Conservation (phyloP, 2,797 vertebrate species). For the Florisuga fusca region DNA sequence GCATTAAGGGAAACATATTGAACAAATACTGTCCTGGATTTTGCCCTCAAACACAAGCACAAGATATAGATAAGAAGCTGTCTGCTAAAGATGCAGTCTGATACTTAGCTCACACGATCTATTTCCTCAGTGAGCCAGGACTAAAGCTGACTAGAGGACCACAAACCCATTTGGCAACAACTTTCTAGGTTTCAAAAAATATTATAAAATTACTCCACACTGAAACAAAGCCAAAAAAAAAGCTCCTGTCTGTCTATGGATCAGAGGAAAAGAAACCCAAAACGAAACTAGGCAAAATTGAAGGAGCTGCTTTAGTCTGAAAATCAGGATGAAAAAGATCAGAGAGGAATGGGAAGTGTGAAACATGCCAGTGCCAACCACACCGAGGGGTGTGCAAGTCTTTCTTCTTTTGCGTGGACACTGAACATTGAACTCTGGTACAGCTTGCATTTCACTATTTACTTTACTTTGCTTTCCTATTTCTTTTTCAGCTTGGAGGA, state of each 20-base stretch:
- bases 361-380: neutral
- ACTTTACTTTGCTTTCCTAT: neutral
- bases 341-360: neutral
- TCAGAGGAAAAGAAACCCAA: neutral
- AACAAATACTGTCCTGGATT: slow-evolving; percentile 26
- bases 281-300: neutral
- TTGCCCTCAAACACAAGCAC: neutral
- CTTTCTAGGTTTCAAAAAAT: neutral
- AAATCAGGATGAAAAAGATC: neutral
- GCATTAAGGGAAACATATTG: slow-evolving; percentile 19
- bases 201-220: neutral
- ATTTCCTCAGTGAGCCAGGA: neutral
- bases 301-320: neutral
- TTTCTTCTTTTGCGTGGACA: neutral
- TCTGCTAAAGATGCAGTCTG: slow-evolving; percentile 12
- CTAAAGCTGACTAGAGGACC: neutral
- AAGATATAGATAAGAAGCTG: neutral
- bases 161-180: neutral
- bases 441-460: neutral
- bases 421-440: neutral
- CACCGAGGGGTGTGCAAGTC: no score
- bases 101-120: slow-evolving; percentile 19
- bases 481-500: neutral
- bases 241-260: rapidly evolving
- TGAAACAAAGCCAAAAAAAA: neutral